Conservation (phyloP, 2,113 vertebrate genomes). For the Callithrix jacchus region DNA sequence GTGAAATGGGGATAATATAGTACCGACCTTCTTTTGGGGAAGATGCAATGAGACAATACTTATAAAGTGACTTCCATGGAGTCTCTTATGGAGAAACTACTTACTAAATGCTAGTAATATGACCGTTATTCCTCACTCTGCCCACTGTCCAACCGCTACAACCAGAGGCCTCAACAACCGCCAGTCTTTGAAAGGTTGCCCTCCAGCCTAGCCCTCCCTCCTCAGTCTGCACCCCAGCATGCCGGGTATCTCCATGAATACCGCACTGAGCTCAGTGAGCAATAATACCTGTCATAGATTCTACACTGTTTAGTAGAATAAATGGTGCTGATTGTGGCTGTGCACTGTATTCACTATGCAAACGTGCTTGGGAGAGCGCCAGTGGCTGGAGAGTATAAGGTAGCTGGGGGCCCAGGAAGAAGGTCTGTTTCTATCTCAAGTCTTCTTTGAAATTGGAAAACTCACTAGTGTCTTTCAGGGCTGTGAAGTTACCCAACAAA, state of each 20-base stretch:
- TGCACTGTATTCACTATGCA: accelerated
- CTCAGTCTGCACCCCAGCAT: background rate
- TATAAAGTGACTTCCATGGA: background rate
- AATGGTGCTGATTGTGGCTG: background rate
- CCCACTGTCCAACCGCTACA: too few species aligned
- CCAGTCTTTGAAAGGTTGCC: background rate
- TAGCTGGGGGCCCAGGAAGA: background rate
- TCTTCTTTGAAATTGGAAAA: background rate
- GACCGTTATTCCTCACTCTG: background rate
- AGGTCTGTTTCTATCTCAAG: background rate
- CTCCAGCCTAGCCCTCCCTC: background rate
- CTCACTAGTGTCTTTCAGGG: background rate
- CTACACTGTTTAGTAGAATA: background rate
- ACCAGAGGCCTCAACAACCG: background rate
- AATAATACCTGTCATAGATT: accelerated
- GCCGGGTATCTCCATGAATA: too few species aligned
- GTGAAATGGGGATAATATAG: background rate
- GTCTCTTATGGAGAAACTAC: background rate
- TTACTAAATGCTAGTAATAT: background rate
- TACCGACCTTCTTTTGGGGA: background rate
- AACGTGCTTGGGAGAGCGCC: background rate
- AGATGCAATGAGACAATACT: background rate
- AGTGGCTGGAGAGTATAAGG: background rate
- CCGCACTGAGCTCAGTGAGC: too few species aligned
- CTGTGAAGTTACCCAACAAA: too few species aligned